Percentiles rank a stretch among this genome's conserved stretches.
phyloP scores from a whole-genome alignment of 2,888 invertebrate genomes.

The Drosophila paracracens region DNA sequence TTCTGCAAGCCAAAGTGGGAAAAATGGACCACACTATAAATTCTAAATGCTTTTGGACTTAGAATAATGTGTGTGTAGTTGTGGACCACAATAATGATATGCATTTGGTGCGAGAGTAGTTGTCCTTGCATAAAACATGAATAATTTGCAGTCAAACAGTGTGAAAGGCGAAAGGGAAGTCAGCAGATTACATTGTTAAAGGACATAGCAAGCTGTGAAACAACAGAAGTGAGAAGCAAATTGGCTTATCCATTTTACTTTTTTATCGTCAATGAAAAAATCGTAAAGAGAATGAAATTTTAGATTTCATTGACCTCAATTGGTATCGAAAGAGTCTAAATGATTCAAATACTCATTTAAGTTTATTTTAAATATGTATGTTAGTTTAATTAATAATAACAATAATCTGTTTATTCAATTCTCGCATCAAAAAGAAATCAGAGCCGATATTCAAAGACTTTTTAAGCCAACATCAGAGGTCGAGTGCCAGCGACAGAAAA shows the following conservation, averaged over 20 bases:
- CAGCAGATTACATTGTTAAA: background rate
- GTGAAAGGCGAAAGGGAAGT: too few relatives aligned
- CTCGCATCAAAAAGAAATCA: conserved; percentile 1
- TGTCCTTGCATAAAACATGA: background rate
- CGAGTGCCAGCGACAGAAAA: conserved; percentile 4
- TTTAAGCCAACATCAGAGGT: conserved; percentile 1
- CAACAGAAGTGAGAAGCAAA: conserved; percentile 1
- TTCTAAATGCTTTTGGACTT: conserved; percentile 16
- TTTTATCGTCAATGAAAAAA: background rate
- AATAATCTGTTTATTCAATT: background rate
- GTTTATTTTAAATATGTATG: background rate
- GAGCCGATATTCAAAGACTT: background rate
- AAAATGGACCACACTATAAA: conserved; percentile 2
- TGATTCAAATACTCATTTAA: background rate
- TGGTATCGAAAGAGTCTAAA: too few relatives aligned
- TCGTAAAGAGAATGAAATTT: background rate
- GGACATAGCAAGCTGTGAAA: conserved; percentile 2
- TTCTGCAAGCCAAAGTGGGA: conserved; percentile 14
- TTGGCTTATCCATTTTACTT: background rate
- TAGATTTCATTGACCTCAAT: conserved; percentile 3
- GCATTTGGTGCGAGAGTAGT: background rate
- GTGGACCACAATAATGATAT: background rate
- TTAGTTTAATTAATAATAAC: background rate
- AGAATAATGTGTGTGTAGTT: conserved; percentile 23
- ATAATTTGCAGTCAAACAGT: background rate